These are phyloP conservation scores for Corbicula japonica DNA, from an alignment of 2,888 invertebrate species.

Conservation along the genomic window DNA sequence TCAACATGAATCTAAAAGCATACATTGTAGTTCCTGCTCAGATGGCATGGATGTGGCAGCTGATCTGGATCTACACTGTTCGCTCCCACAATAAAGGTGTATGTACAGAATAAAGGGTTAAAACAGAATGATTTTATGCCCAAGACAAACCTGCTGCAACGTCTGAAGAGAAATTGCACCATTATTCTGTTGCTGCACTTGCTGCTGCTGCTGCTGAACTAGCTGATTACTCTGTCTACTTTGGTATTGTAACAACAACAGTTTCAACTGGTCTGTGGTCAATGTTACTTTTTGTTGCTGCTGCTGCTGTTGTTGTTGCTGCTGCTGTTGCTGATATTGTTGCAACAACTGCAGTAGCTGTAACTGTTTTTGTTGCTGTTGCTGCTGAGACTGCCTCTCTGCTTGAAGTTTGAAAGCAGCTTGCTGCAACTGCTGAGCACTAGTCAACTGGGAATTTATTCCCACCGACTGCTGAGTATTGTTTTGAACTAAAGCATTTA, in stretches of 20 bases:
- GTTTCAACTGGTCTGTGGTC: constrained; percentile 75
- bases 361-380: constrained; percentile 72
- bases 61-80: too few species aligned
- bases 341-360: constrained; percentile 72
- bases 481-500: constrained; percentile 36
- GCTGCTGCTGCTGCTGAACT: constrained; percentile 43
- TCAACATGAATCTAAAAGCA: too few species aligned
- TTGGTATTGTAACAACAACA: constrained; percentile 75
- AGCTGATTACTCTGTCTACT: constrained; percentile 50
- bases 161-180: constrained; percentile 81
- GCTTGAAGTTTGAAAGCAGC: constrained; percentile 68
- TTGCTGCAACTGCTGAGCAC: constrained; percentile 71
- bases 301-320: constrained; percentile 71
- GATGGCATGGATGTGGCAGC: too few species aligned
- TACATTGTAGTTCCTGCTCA: too few species aligned
- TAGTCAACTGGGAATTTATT: constrained; percentile 56
- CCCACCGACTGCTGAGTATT: constrained; percentile 15
- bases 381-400: constrained; percentile 33
- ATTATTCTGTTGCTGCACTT: constrained; percentile 42
- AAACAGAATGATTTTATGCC: too few species aligned
- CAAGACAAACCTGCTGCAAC: constrained; percentile 79
- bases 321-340: constrained; percentile 65
- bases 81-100: too few species aligned
- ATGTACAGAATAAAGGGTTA: too few species aligned
- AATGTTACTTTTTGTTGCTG: constrained; percentile 63